Base-by-base conservation (phyloP, 2,888 invertebrate genomes). In the Theristus sp. region DNA sequence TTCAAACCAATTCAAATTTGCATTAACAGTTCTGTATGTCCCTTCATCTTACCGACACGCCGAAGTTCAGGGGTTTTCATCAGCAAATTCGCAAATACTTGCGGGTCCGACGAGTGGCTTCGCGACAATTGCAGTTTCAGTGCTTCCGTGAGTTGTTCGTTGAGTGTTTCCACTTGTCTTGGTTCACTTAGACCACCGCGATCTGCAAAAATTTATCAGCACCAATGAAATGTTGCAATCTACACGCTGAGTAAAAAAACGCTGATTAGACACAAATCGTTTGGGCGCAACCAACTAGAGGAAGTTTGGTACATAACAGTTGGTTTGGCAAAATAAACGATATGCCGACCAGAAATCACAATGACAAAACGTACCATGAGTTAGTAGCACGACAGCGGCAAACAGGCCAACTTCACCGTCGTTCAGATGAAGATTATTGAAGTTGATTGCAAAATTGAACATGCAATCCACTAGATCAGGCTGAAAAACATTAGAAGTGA, bases 321-420 rank as follows among this genome's bases (percentile, higher is more conserved):
- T n/a, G n/a, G n/a, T n/a, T n/a, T n/a, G n/a, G n/a, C n/a, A n/a
- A n/a, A n/a, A n/a, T n/a, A n/a, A n/a, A n/a, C n/a, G n/a, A n/a
- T n/a, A n/a, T n/a, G n/a, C n/a, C n/a, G n/a, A n/a, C n/a, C n/a
- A n/a, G n/a, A n/a, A n/a, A n/a, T n/a, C n/a, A n/a, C n/a, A n/a
- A n/a, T n/a, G n/a, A n/a, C n/a, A 3, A 38, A 49, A 62, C 65
- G 60, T 64, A 78, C 78, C 76, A 65, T 75, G 69, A 31, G 84
- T 84, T 63, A 90, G 79, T 66, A 94, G 80, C 60, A 91, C 85
- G 59, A 87, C 83, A 30, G 86, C 89, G 13, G 87, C 85, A 77
- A 86, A 87, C 62, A 93, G 79, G 1, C 88, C 91, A 68, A 90
- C 79, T 78, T 94, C 94, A 38, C 89, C 84, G 72, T 94, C 93